These are phyloP conservation scores for Uropetala carovei DNA, from an alignment of 2,888 invertebrate species.

Conservation along the genomic window DNA sequence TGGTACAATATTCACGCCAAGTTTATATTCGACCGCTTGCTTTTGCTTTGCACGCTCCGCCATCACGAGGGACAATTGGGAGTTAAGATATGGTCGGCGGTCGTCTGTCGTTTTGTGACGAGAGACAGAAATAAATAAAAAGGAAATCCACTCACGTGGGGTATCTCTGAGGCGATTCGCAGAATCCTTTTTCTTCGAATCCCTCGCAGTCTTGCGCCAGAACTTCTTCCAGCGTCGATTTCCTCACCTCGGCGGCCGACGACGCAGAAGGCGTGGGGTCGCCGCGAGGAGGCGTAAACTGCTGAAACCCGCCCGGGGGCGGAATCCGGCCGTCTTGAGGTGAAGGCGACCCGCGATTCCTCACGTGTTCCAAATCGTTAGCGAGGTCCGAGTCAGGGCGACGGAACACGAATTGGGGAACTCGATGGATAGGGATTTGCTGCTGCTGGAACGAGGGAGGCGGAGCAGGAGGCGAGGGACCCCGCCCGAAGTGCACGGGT, in stretches of 20 bases:
- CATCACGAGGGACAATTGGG: too few relatives aligned
- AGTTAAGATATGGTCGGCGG: not conserved
- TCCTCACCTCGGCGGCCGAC: constrained; percentile 48
- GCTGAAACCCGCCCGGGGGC: not conserved
- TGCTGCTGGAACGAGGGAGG: not conserved
- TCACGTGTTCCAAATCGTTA: not conserved
- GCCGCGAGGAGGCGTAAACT: not conserved
- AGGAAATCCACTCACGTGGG: constrained; percentile 68
- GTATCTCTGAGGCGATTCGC: constrained; percentile 69
- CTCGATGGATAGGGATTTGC: not conserved
- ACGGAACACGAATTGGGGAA: not conserved
- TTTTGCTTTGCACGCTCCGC: not conserved
- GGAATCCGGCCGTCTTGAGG: not conserved
- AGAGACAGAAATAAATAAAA: not conserved
- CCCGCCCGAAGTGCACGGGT: too few relatives aligned
- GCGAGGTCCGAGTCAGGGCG: not conserved
- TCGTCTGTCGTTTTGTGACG: not conserved
- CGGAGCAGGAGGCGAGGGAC: not conserved
- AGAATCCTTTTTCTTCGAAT: constrained; percentile 68
- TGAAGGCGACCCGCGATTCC: not conserved
- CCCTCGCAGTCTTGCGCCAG: constrained; percentile 68
- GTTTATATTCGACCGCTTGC: not conserved
- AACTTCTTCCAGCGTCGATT: constrained; percentile 68
- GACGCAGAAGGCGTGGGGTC: not conserved
- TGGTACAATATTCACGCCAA: too few relatives aligned